Conservation (phyloP, 1,140 invertebrate genomes). For the Brachionus plicatilis region DNA sequence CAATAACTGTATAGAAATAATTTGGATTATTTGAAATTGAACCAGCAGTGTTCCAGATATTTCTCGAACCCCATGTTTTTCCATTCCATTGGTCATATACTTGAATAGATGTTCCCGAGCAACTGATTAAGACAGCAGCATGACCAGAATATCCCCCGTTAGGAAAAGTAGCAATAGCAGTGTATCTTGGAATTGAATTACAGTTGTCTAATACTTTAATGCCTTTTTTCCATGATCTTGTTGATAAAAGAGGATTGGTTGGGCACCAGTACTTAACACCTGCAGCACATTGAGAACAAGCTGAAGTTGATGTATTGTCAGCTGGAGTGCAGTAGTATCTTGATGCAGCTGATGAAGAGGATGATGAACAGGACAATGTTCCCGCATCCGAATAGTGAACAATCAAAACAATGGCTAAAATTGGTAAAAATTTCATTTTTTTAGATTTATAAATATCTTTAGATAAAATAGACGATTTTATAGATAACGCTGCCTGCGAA, state of each 20-base stretch:
- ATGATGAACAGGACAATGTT: slow-evolving; percentile 2
- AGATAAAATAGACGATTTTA: neutral
- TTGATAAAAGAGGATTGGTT: neutral
- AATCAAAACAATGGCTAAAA: neutral
- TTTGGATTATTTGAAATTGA: slow-evolving; percentile 1
- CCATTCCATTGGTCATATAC: neutral
- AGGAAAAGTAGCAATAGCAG: slow-evolving; percentile 26
- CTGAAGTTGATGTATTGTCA: neutral
- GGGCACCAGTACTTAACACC: slow-evolving; percentile 18
- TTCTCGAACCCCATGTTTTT: neutral
- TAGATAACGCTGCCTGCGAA: neutral
- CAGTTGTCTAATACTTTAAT: neutral
- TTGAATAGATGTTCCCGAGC: neutral
- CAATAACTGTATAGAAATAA: neutral
- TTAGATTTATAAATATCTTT: neutral
- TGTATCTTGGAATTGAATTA: neutral
- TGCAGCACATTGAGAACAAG: slow-evolving; percentile 13
- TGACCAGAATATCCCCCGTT: slow-evolving; percentile 8
- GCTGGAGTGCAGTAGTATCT: neutral
- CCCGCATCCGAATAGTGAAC: neutral
- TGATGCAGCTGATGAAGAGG: neutral
- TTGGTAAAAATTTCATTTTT: slow-evolving; percentile 1
- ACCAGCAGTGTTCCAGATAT: neutral
- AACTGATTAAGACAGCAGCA: slow-evolving; percentile 21
- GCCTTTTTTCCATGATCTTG: slow-evolving; percentile 23